Conservation (phyloP, 2,888 invertebrate genomes). For the Strigamia maritima region DNA sequence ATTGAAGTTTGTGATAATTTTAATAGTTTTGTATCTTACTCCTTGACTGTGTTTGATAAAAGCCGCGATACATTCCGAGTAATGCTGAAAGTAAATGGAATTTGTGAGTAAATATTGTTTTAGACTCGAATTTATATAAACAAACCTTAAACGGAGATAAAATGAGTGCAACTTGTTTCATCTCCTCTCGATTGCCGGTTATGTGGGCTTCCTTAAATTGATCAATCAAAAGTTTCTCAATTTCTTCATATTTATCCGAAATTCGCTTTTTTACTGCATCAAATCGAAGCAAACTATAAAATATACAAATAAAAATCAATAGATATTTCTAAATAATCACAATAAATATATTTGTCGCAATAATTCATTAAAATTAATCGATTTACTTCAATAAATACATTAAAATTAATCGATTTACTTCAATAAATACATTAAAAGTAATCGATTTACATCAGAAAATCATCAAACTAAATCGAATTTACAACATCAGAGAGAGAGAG, state of each 20-base stretch:
- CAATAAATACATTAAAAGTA: too few relatives aligned
- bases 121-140: not conserved
- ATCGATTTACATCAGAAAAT: too few relatives aligned
- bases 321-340: too few relatives aligned
- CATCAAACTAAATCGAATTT: too few relatives aligned
- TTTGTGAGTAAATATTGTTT: not conserved
- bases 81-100: slow-evolving; percentile 60
- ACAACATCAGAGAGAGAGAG: too few relatives aligned
- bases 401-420: too few relatives aligned
- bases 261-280: slow-evolving; percentile 81
- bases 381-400: too few relatives aligned
- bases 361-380: too few relatives aligned
- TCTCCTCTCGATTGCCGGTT: slow-evolving; percentile 75
- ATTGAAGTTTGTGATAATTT: too few relatives aligned
- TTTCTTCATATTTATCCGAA: slow-evolving; percentile 81
- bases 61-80: slow-evolving; percentile 91
- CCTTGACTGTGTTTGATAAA: slow-evolving; percentile 95
- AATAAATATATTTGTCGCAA: too few relatives aligned
- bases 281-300: slow-evolving; percentile 57
- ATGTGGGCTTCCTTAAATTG: slow-evolving; percentile 89
- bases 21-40: slow-evolving; percentile 56
- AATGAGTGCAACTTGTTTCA: slow-evolving; percentile 89
- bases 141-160: slow-evolving; percentile 84
- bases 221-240: slow-evolving; percentile 83
- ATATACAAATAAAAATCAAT: too few relatives aligned